phyloP scores from a whole-genome alignment of 2,888 invertebrate genomes.

The Thereva nobilitata region DNA sequence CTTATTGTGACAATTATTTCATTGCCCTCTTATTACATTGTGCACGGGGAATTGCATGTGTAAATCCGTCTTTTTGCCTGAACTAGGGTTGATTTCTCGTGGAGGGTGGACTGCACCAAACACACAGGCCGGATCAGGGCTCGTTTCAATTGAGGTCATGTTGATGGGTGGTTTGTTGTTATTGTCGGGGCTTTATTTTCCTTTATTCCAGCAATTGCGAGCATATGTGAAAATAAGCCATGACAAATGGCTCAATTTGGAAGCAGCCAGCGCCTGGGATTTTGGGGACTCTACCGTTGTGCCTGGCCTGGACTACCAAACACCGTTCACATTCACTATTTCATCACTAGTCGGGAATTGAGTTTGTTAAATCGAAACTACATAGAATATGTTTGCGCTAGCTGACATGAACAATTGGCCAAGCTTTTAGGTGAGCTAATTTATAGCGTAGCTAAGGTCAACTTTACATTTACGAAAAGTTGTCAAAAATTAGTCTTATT shows the following conservation, averaged over 20 bases:
- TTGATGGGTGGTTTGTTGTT: conserved; percentile 56
- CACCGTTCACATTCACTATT: no score
- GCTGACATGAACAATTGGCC: no score
- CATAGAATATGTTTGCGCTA: no score
- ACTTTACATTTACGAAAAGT: no score
- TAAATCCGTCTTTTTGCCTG: conserved; percentile 4
- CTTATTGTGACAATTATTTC: conserved; percentile 60
- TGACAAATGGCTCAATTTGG: conserved; percentile 59
- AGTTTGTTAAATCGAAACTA: no score
- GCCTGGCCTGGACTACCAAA: no score
- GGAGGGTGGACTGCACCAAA: conserved; percentile 18
- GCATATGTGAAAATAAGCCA: conserved; percentile 59
- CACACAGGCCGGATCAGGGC: conserved; percentile 22
- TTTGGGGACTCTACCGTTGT: not conserved
- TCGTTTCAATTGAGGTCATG: conserved; percentile 44
- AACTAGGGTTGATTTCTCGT: conserved; percentile 19
- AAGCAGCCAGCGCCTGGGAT: conserved; percentile 1
- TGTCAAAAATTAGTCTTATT: no score
- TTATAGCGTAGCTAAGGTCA: no score
- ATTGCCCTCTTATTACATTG: conserved; percentile 46
- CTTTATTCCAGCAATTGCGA: conserved; percentile 43
- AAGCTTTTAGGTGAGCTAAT: no score
- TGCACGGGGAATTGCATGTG: conserved; percentile 21
- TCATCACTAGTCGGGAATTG: no score
- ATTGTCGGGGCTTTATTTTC: conserved; percentile 45